Conservation (phyloP, 2,797 vertebrate genomes). For the Toxotes lorentzi region DNA sequence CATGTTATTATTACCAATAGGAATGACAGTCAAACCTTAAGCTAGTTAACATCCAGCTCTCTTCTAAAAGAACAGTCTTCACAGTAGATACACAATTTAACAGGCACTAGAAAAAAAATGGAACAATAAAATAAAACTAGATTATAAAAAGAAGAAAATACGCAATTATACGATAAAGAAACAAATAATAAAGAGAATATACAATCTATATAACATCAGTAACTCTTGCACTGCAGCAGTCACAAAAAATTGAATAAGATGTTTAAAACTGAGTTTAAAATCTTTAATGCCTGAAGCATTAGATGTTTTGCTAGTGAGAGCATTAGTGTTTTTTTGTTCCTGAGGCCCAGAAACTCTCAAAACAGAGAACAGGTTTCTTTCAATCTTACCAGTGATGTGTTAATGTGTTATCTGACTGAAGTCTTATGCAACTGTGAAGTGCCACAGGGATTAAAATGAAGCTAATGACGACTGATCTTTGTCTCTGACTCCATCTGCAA, state of each 20-base stretch:
- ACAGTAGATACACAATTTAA: too few relatives aligned
- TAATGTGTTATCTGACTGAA: conserved; percentile 34
- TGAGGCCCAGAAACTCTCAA: background rate
- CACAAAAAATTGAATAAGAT: background rate
- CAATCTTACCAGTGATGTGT: background rate
- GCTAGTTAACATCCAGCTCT: too few relatives aligned
- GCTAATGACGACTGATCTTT: conserved; percentile 67
- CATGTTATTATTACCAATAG: background rate
- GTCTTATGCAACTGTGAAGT: conserved; percentile 38
- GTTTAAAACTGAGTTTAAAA: background rate
- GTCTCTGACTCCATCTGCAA: conserved; percentile 35
- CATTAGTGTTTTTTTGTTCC: background rate
- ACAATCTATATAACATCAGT: background rate
- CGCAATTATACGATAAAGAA: too few relatives aligned
- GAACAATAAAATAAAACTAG: background rate
- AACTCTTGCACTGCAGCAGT: background rate
- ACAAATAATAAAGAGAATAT: too few relatives aligned
- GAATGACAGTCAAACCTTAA: background rate
- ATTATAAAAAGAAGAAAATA: background rate
- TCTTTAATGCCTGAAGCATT: background rate
- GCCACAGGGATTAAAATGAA: conserved; percentile 48
- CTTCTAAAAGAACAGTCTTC: too few relatives aligned
- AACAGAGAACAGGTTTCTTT: conserved; percentile 19
- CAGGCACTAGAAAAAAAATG: too few relatives aligned
- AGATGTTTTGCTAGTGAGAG: background rate